Evolutionary conservation across 2,113 vertebrate species (phyloP), one percentile per base, ranked within the genome.

Genomic region (Ploceus nigricollis): DNA sequence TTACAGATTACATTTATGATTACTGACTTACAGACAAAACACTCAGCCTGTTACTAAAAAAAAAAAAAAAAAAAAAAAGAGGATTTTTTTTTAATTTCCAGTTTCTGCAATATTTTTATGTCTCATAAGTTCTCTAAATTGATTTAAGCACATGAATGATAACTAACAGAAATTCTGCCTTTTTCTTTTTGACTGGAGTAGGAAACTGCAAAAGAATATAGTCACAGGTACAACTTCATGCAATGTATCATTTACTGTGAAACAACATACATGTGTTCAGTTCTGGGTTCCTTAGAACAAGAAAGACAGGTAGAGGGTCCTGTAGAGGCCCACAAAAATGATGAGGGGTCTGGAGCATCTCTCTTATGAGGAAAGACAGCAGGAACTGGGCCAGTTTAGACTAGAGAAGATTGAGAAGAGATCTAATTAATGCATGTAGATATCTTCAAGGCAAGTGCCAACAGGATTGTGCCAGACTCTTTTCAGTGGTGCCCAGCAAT

Each of bases 181-280:
- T 65, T 57, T 37, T 28, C 18, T 58, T 82, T 80, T 45, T 45
- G n/a, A 6, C 3, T 27, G 13, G 33, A 10, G 9, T 44, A 23
- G 47, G 30, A 78, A 79, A 39, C 31, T 27, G 61, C 28, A 23
- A 7, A 71, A 53, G 17, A 40, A 4, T 7, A 5, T 1, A 14
- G 24, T 44, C 12, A 7, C 1, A 6, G 37, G 37, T 19, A 50
- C 30, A 33, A 15, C 18, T 25, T 63, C 20, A 19, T 6, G 3
- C 22, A 16, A 8, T 0, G 6, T 8, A 45, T 28, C 4, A 8
- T 31, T 51, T 15, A 13, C 39, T 14, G 5, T 6, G 35, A 72
- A 77, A 51, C 0, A 21, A 37, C 12, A 3, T 1, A 4, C 0
- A 6, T 18, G 20, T 40, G 30, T 31, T 21, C 40, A 22, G n/a